Conservation (phyloP, 2,888 invertebrate genomes). For the Coronaproctus castanopsis region DNA sequence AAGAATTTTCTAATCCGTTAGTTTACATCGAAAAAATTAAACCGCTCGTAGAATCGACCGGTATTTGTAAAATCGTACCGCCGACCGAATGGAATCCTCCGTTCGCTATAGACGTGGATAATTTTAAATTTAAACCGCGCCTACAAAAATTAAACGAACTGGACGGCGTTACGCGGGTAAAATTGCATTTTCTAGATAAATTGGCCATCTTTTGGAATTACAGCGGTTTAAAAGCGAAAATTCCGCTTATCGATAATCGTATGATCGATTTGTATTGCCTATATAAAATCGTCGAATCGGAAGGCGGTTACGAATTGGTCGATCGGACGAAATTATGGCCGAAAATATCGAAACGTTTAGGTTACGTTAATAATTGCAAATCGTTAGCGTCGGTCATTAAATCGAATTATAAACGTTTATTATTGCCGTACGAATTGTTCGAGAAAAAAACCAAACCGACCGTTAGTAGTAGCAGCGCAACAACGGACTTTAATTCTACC, state of each 20-base stretch:
- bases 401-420: constrained; percentile 75
- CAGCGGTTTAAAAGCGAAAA: constrained; percentile 74
- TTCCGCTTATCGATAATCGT: constrained; percentile 84
- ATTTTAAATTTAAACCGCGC: constrained; percentile 83
- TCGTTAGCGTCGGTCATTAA: constrained; percentile 68
- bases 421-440: constrained; percentile 26
- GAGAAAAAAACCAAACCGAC: constrained; percentile 6
- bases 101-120: constrained; percentile 92
- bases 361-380: constrained; percentile 67
- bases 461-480: neutral
- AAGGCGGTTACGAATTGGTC: constrained; percentile 70
- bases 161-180: constrained; percentile 90
- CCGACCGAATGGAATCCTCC: constrained; percentile 91
- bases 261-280: constrained; percentile 78
- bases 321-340: constrained; percentile 85
- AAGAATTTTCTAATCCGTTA: constrained; percentile 90
- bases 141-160: constrained; percentile 92
- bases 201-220: constrained; percentile 97
- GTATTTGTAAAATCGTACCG: constrained; percentile 96
- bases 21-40: constrained; percentile 93
- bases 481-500: neutral
- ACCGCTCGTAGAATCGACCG: constrained; percentile 82
- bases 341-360: constrained; percentile 66
- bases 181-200: constrained; percentile 89
- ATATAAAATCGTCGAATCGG: constrained; percentile 64